Evolutionary conservation across 2,888 invertebrate genomes (phyloP).

Genomic region (Miltochrista miniata): DNA sequence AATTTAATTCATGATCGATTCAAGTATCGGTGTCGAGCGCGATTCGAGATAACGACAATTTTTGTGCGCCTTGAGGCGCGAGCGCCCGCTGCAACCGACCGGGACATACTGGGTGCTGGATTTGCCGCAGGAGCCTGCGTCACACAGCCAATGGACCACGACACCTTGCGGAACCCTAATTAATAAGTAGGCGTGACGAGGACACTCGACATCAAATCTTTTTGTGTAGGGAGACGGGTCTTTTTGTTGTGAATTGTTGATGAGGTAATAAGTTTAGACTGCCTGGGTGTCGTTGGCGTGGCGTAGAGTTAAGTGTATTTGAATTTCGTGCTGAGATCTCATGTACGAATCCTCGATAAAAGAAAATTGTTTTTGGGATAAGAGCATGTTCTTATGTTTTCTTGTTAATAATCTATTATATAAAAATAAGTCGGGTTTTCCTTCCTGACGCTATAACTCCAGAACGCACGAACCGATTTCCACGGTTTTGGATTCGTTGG

Average conservation of each 20-base stretch:
- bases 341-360: too few relatives aligned
- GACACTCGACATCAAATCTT: conserved; percentile 51
- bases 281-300: too few relatives aligned
- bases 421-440: too few relatives aligned
- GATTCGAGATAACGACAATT: conserved; percentile 36
- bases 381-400: too few relatives aligned
- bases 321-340: too few relatives aligned
- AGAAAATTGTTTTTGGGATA: too few relatives aligned
- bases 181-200: conserved; percentile 71
- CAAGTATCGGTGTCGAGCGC: conserved; percentile 24
- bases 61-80: conserved; percentile 44
- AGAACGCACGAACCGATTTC: too few relatives aligned
- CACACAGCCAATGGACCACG: conserved; percentile 71
- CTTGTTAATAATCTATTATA: too few relatives aligned
- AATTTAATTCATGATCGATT: conserved; percentile 36
- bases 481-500: too few relatives aligned
- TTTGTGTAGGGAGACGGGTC: conserved; percentile 36
- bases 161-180: conserved; percentile 78
- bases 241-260: conserved; percentile 44
- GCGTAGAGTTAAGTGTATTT: too few relatives aligned
- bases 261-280: too few relatives aligned
- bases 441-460: too few relatives aligned
- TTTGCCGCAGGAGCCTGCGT: conserved; percentile 80
- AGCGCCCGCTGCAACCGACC: conserved; percentile 55
- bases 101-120: conserved; percentile 69